These are phyloP conservation scores for Cerastoderma edule DNA, from an alignment of 2,888 invertebrate species.

Conservation along the genomic window DNA sequence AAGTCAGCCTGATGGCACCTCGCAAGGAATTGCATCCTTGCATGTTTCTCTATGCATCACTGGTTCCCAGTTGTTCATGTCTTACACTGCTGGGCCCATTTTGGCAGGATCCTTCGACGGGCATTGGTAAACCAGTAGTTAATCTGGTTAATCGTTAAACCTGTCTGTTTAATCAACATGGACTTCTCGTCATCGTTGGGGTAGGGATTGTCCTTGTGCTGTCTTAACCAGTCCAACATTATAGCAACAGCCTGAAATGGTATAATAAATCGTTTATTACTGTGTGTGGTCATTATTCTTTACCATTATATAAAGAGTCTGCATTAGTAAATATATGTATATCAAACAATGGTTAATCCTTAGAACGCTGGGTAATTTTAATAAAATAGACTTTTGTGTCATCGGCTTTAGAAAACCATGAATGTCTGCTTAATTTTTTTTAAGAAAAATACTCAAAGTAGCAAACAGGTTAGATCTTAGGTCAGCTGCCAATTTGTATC, in stretches of 20 bases:
- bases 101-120: conserved; percentile 82
- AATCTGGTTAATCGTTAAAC: conserved; percentile 83
- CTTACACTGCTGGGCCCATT: conserved; percentile 82
- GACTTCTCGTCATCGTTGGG: conserved; percentile 84
- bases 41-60: conserved; percentile 10
- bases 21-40: background rate
- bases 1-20: background rate
- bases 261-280: no score
- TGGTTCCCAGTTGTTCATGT: conserved; percentile 26
- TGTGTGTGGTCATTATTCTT: no score
- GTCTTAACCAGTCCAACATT: conserved; percentile 83
- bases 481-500: no score
- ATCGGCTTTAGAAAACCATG: no score
- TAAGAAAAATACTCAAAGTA: no score
- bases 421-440: no score
- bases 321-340: no score
- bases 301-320: no score
- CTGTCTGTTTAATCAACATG: conserved; percentile 82
- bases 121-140: conserved; percentile 84
- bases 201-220: conserved; percentile 83
- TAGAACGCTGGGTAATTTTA: no score
- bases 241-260: conserved; percentile 82
- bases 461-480: no score
- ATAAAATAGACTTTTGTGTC: no score
- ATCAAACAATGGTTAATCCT: no score